Evolutionary conservation across 2,888 invertebrate genomes (phyloP), one percentile per base, ranked within the genome.

Genomic region (Serripes groenlandicus): DNA sequence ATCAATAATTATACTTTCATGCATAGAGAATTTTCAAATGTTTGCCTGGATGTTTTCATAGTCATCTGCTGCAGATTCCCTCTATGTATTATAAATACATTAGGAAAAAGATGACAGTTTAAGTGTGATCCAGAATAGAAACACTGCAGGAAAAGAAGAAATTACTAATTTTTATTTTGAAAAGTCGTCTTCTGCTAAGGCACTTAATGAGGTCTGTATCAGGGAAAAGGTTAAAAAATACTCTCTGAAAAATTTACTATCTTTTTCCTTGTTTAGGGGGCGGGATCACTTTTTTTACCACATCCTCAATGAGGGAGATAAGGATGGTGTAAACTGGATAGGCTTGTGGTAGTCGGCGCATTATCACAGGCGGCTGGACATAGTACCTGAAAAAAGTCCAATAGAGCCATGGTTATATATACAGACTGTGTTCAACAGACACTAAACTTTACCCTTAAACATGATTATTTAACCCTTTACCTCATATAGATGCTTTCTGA

Each of bases 311-410:
- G 58, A 92, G 80, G 23, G 78, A 60, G 23, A 90, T 70, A 21
- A 91, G 90, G 21, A 88, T 80, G 30, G 77, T 58, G 64, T 91
- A 89, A 54, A 93, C 88, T 3, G 93, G 93, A 69, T 91, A 93
- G 3, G 87, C 85, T 23, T 76, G 74, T 2, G 93, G 91, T 21
- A 93, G 80, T 76, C 92, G 93, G 75, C 88, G 87, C 72, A 89
- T 90, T 26, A 93, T 87, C 18, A 91, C 89, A 15, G 90, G 92
- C 0, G 89, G 90, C 68, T 93, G 92, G 42, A 93, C 91, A 86
- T 91, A 93, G 78, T 93, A 93, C 79, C 93, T 93, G 91, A 26
- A n/a, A n/a, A n/a, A n/a, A n/a, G n/a, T n/a, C n/a, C n/a, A n/a
- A n/a, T n/a, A n/a, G n/a, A n/a, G n/a, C n/a, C n/a, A n/a, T n/a